Evolutionary conservation across 2,797 vertebrate species (phyloP).

Genomic region (Neosilurus mollespiculum): DNA sequence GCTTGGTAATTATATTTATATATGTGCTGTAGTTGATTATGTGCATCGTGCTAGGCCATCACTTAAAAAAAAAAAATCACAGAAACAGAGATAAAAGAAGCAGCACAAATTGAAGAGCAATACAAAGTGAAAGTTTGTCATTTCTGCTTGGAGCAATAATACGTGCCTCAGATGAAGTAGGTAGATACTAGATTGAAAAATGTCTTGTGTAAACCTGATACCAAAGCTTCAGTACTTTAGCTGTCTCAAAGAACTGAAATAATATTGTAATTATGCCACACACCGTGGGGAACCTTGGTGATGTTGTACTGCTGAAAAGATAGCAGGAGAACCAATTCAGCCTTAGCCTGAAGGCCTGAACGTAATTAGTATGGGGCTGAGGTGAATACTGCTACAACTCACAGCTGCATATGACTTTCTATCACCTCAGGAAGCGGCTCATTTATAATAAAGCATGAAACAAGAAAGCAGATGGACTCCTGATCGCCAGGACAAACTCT

Average conservation of each 20-base stretch:
- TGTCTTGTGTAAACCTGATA: neutral
- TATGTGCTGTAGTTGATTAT: neutral
- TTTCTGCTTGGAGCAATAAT: neutral
- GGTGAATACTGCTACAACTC: slow-evolving; percentile 11
- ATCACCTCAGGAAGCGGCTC: neutral
- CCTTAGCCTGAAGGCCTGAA: slow-evolving; percentile 20
- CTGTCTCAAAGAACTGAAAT: slow-evolving; percentile 5
- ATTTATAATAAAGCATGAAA: slow-evolving; percentile 4
- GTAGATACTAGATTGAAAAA: neutral
- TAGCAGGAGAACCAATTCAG: slow-evolving; percentile 22
- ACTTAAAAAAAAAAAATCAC: neutral
- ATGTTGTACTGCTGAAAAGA: slow-evolving; percentile 13
- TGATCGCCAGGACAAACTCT: neutral
- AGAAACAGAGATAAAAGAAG: neutral
- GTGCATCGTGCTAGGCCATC: neutral
- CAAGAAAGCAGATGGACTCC: neutral
- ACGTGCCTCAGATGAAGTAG: neutral
- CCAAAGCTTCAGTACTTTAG: slow-evolving; percentile 9
- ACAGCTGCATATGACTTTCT: slow-evolving; percentile 6
- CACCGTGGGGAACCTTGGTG: slow-evolving; percentile 12
- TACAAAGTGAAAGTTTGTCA: neutral
- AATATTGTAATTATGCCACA: slow-evolving; percentile 18
- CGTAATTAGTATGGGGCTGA: slow-evolving; percentile 19
- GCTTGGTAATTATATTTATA: neutral
- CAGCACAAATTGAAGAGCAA: neutral